Conservation (phyloP, 2,888 invertebrate species). For the Sesia bembeciformis region DNA sequence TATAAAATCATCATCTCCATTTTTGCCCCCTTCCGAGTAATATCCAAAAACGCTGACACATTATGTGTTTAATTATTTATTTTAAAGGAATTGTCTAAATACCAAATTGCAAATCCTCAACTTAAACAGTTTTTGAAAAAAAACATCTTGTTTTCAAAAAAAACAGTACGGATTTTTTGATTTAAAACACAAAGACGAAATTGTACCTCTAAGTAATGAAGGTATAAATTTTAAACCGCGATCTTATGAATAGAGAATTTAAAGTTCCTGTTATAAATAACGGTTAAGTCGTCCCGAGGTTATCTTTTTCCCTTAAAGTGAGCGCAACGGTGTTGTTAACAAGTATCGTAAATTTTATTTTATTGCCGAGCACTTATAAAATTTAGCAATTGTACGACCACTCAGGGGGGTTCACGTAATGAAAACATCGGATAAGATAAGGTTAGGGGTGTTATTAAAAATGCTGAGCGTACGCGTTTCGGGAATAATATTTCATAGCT, state of each 20-base stretch:
- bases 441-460: constrained; percentile 12
- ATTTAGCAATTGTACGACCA: constrained; percentile 33
- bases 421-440: constrained; percentile 26
- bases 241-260: constrained; percentile 37
- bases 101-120: too few relatives aligned
- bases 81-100: too few relatives aligned
- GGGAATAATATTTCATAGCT: constrained; percentile 7
- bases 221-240: constrained; percentile 36
- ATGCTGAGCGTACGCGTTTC: constrained; percentile 14
- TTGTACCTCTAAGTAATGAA: constrained; percentile 9
- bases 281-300: constrained; percentile 42
- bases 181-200: constrained; percentile 1
- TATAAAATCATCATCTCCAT: too few relatives aligned
- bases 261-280: constrained; percentile 40
- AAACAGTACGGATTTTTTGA: too few relatives aligned
- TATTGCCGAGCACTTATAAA: constrained; percentile 37
- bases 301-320: constrained; percentile 41
- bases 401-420: constrained; percentile 12
- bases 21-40: too few relatives aligned
- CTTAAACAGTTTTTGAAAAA: too few relatives aligned
- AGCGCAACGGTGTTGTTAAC: constrained; percentile 20
- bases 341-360: constrained; percentile 47
- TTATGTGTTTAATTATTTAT: too few relatives aligned
- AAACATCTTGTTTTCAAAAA: too few relatives aligned
- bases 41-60: too few relatives aligned